phyloP scores from a whole-genome alignment of 1,140 invertebrate genomes.

The Dreissena polymorpha region DNA sequence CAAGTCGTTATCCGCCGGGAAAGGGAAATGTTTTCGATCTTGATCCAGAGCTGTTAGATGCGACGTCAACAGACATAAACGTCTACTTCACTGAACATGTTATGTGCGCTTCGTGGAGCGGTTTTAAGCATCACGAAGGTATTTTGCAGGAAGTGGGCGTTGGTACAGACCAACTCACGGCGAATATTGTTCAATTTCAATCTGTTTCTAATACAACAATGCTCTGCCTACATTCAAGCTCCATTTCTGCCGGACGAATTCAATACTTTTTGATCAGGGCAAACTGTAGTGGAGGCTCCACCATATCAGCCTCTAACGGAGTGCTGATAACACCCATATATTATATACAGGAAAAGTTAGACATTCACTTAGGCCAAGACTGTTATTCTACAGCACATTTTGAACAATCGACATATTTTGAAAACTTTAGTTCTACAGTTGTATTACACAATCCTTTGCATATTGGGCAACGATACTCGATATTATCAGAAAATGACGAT shows the following conservation, averaged over 20 bases:
- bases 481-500: background rate
- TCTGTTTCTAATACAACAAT: background rate
- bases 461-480: background rate
- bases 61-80: no score
- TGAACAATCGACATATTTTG: background rate
- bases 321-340: background rate
- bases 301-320: conserved; percentile 10
- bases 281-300: conserved; percentile 7
- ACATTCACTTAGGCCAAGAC: background rate
- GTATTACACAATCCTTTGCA: background rate
- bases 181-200: conserved; percentile 13
- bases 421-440: background rate
- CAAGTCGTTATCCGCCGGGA: conserved; percentile 50
- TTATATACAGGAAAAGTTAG: background rate
- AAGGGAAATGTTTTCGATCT: conserved; percentile 54
- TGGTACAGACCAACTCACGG: no score
- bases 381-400: background rate
- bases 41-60: background rate
- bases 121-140: no score
- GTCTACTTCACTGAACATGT: no score
- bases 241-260: background rate
- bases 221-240: background rate
- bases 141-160: no score
- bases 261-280: conserved; percentile 15
- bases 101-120: no score